A percentile compares a stretch with the other conserved stretches of the same genome.
Evolutionary conservation across 2,888 invertebrate genomes (phyloP).

Genomic region (Acrocyrtus sp.): DNA sequence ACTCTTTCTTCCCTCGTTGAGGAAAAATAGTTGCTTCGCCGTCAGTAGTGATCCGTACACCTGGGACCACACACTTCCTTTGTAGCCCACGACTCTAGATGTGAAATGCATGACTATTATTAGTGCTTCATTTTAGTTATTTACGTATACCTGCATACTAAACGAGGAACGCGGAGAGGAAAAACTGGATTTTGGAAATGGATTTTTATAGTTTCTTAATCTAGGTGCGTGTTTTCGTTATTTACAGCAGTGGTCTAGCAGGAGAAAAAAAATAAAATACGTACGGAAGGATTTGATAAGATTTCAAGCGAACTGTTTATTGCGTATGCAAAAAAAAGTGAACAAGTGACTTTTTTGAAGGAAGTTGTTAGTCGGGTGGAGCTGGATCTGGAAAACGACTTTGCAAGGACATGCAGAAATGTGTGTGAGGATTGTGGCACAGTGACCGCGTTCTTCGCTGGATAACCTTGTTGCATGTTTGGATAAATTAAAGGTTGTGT

Average conservation of each 20-base stretch:
- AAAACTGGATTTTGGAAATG: not conserved
- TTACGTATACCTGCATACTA: no score
- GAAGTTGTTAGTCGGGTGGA: not conserved
- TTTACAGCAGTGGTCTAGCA: no score
- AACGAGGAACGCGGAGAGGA: no score
- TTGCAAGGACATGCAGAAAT: conserved; percentile 17
- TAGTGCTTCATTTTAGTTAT: conserved; percentile 10
- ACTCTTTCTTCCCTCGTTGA: no score
- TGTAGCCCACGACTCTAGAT: conserved; percentile 47
- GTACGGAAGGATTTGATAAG: no score
- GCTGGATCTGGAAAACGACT: not conserved
- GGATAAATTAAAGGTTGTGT: conserved; percentile 29
- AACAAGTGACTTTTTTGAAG: conserved; percentile 14
- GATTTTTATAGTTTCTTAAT: no score
- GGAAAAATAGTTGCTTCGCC: conserved; percentile 44
- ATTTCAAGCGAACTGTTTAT: no score
- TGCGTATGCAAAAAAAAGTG: conserved; percentile 20
- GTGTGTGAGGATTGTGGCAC: no score
- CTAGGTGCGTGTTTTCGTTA: no score
- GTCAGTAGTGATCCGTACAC: conserved; percentile 60
- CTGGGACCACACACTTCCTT: conserved; percentile 59
- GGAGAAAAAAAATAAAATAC: no score
- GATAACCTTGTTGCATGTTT: conserved; percentile 17
- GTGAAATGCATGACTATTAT: conserved; percentile 26
- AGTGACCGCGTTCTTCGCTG: conserved; percentile 43